Evolutionary conservation across 2,888 invertebrate species (phyloP).

Genomic region (Lissonota sp.): DNA sequence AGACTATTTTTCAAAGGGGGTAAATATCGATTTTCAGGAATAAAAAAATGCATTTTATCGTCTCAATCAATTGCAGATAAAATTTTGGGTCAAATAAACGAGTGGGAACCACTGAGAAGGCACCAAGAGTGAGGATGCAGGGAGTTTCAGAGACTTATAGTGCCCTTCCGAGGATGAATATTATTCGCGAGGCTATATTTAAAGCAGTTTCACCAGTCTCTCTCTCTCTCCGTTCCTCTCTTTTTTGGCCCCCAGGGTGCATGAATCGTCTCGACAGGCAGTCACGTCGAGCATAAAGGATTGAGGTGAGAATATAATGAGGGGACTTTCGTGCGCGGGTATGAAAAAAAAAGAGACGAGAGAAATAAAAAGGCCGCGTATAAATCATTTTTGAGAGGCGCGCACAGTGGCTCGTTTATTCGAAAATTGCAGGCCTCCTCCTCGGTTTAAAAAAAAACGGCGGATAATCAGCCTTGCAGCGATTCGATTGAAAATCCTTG

Average conservation of each 20-base stretch:
- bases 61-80: neutral
- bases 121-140: neutral
- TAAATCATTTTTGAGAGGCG: neutral
- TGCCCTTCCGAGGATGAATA: slow-evolving; percentile 25
- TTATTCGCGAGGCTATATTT: slow-evolving; percentile 21
- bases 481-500: slow-evolving; percentile 24
- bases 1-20: no score
- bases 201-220: slow-evolving; percentile 4
- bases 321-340: slow-evolving; percentile 20
- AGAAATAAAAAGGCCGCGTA: neutral
- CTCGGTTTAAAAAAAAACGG: no score
- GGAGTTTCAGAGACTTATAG: slow-evolving; percentile 13
- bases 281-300: neutral
- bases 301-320: slow-evolving; percentile 21
- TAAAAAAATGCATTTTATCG: no score
- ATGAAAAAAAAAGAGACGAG: neutral
- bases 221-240: no score
- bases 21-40: no score
- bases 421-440: slow-evolving; percentile 31
- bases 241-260: neutral
- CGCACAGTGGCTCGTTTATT: slow-evolving; percentile 38
- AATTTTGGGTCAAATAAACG: neutral
- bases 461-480: neutral
- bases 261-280: slow-evolving; percentile 10
- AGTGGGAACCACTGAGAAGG: slow-evolving; percentile 22